Percentiles rank a stretch among this genome's conserved stretches.
phyloP scores from a whole-genome alignment of 2,797 vertebrate genomes.

The Echiichthys vipera region DNA sequence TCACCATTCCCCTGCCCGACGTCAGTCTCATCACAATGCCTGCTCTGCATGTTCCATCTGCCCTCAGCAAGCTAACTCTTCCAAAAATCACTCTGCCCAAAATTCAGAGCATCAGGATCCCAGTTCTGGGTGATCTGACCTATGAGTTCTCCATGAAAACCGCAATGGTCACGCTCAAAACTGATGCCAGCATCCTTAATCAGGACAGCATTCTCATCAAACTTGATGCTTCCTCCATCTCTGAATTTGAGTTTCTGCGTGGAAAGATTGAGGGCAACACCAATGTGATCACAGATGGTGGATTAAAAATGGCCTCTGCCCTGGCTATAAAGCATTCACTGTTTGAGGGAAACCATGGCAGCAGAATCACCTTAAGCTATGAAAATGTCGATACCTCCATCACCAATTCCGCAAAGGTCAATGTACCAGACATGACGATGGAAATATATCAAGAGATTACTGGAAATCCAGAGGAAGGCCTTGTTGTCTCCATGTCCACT shows the following conservation, averaged over 20 bases:
- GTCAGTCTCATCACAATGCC: constrained; percentile 83
- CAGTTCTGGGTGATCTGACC: constrained; percentile 91
- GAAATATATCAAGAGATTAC: constrained; percentile 89
- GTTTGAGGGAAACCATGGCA: constrained; percentile 88
- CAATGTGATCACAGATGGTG: constrained; percentile 84
- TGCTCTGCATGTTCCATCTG: constrained; percentile 81
- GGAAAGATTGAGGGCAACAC: constrained; percentile 88
- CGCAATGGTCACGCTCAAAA: constrained; percentile 87
- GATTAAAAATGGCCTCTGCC: constrained; percentile 86
- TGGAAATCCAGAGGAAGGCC: constrained; percentile 81
- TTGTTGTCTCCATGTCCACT: constrained; percentile 80
- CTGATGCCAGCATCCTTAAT: constrained; percentile 88
- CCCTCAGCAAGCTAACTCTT: constrained; percentile 85
- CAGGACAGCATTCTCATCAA: constrained; percentile 86
- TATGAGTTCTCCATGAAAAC: constrained; percentile 93
- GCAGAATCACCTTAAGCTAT: constrained; percentile 82
- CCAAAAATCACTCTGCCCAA: constrained; percentile 85
- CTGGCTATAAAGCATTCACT: constrained; percentile 83
- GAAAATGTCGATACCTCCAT: constrained; percentile 84
- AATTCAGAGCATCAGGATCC: constrained; percentile 84
- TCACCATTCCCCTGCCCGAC: constrained; percentile 86
- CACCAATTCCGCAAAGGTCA: constrained; percentile 83
- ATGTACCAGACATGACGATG: constrained; percentile 69
- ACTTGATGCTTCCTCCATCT: constrained; percentile 86
- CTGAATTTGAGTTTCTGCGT: constrained; percentile 84